Percentiles rank a stretch among this genome's conserved stretches.
These are phyloP conservation scores for Toxotes chatareus DNA, from an alignment of 2,113 vertebrate species.

Conservation along the genomic window DNA sequence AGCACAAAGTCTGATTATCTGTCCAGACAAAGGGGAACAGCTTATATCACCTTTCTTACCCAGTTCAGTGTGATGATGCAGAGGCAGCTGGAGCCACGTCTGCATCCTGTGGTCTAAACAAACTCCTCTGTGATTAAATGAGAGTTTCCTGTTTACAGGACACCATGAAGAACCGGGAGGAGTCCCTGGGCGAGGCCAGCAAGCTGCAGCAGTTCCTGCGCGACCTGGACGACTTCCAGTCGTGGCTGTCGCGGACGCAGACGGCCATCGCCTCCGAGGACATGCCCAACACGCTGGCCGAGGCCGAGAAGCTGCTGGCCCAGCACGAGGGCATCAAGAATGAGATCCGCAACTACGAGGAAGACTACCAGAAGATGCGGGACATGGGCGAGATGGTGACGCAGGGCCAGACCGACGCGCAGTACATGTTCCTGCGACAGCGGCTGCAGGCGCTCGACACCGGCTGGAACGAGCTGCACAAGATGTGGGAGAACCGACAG, in stretches of 20 bases:
- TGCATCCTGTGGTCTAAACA: neutral
- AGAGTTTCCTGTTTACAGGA: conserved; percentile 64
- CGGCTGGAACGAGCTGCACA: conserved; percentile 98
- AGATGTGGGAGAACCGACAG: conserved; percentile 99
- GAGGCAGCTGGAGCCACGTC: too few relatives aligned
- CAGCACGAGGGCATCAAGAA: conserved; percentile 98
- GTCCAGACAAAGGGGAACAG: too few relatives aligned
- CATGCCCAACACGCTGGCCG: conserved; percentile 95
- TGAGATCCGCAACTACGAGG: conserved; percentile 97
- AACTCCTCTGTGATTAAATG: neutral
- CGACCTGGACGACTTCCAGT: conserved; percentile 98
- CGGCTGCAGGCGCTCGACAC: conserved; percentile 97
- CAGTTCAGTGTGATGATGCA: too few relatives aligned
- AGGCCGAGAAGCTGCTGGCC: conserved; percentile 97
- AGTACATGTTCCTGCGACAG: conserved; percentile 99
- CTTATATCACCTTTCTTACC: neutral
- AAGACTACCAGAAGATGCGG: conserved; percentile 99
- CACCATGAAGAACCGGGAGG: conserved; percentile 94
- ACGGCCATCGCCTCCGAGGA: conserved; percentile 97
- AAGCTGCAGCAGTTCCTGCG: conserved; percentile 99
- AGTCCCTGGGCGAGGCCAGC: conserved; percentile 96
- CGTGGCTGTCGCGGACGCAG: conserved; percentile 97
- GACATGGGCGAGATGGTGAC: conserved; percentile 99
- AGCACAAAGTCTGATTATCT: too few relatives aligned
- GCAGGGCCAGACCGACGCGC: conserved; percentile 95